Conservation (phyloP, 92 coral and sea anemone species). For the Nematostella vectensis region DNA sequence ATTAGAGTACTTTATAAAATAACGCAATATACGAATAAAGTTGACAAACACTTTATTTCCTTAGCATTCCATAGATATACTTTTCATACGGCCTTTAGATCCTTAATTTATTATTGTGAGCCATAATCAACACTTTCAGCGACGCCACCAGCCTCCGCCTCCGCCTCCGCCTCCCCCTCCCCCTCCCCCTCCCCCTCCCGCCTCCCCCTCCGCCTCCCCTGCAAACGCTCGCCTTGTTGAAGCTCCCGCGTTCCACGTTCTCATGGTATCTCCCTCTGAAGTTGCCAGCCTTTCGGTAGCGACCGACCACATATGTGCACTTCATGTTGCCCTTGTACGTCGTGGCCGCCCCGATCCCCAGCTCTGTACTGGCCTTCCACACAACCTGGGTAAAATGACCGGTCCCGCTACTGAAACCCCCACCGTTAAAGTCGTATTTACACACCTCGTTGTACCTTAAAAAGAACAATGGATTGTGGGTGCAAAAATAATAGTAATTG, state of each 20-base stretch:
- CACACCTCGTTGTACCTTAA: constrained; percentile 63
- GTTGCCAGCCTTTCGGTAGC: constrained; percentile 74
- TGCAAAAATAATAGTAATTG: not conserved
- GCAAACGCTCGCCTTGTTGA: constrained; percentile 32
- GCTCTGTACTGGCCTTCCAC: constrained; percentile 69
- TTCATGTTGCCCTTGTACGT: constrained; percentile 28
- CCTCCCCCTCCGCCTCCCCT: constrained; percentile 26
- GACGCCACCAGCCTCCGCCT: constrained; percentile 1
- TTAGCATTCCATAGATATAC: no score
- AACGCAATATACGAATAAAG: no score
- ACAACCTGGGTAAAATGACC: constrained; percentile 66
- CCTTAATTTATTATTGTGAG: no score
- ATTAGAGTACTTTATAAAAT: no score
- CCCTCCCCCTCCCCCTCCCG: constrained; percentile 12
- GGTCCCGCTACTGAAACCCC: constrained; percentile 29
- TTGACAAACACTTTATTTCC: no score
- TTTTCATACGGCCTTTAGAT: no score
- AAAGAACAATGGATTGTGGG: not conserved
- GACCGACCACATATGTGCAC: constrained; percentile 83
- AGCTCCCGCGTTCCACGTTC: constrained; percentile 67
- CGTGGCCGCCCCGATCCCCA: constrained; percentile 80
- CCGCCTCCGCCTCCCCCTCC: constrained; percentile 1
- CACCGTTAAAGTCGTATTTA: constrained; percentile 32
- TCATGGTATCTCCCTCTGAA: constrained; percentile 29
- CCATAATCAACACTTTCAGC: no score